Evolutionary conservation across 2,888 invertebrate species (phyloP).

Genomic region (Drosophila setosimentum): DNA sequence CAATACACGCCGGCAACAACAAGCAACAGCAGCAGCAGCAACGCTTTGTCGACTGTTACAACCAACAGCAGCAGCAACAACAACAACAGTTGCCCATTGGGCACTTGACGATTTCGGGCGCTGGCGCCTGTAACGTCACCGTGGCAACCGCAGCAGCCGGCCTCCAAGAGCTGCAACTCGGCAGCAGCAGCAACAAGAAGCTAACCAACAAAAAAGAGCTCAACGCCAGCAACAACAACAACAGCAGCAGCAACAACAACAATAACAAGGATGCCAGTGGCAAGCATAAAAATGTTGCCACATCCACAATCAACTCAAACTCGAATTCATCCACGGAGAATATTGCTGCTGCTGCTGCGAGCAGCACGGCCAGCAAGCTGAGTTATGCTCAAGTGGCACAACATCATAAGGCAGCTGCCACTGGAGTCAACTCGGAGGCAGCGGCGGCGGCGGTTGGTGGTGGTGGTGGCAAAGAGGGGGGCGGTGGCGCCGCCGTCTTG

Average conservation of each 20-base stretch:
- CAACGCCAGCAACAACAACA: slow-evolving; percentile 71
- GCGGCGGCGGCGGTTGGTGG: background rate
- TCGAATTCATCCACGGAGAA: slow-evolving; percentile 79
- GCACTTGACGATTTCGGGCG: slow-evolving; percentile 57
- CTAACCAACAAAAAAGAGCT: slow-evolving; percentile 74
- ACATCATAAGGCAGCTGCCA: slow-evolving; percentile 86
- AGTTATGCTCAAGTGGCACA: slow-evolving; percentile 90
- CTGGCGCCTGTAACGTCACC: slow-evolving; percentile 65
- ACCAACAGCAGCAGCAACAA: slow-evolving; percentile 29
- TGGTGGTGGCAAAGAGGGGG: background rate
- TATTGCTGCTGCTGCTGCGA: slow-evolving; percentile 70
- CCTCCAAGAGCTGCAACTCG: slow-evolving; percentile 78
- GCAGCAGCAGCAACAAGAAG: slow-evolving; percentile 74
- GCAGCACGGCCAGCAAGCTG: slow-evolving; percentile 79
- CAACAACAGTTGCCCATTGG: slow-evolving; percentile 12
- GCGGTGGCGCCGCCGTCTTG: background rate
- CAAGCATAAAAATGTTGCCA: slow-evolving; percentile 81
- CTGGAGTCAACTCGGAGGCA: slow-evolving; percentile 48
- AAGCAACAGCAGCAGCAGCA: slow-evolving; percentile 39
- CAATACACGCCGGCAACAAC: slow-evolving; percentile 59
- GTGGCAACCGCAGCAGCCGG: slow-evolving; percentile 85
- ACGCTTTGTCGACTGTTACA: slow-evolving; percentile 54
- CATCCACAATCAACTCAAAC: slow-evolving; percentile 66
- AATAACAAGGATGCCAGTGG: slow-evolving; percentile 75
- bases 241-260: slow-evolving; percentile 34